Evolutionary conservation across 2,797 vertebrate species (phyloP).

Genomic region (Neostethus bicornis): DNA sequence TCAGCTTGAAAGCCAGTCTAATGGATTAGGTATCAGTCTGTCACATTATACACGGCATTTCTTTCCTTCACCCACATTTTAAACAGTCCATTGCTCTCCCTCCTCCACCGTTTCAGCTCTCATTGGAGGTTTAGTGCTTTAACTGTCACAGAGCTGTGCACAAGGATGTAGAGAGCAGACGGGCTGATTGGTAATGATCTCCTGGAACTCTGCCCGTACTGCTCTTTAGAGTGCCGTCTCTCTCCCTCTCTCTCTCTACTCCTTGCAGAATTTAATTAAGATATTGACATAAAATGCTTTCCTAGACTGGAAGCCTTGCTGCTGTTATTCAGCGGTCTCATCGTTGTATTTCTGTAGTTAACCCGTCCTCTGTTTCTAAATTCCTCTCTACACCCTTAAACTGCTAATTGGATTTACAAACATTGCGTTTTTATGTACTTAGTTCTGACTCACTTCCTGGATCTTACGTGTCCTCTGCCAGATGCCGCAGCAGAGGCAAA

Average conservation of each 20-base stretch:
- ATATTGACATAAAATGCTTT: constrained; percentile 75
- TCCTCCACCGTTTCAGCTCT: constrained; percentile 25
- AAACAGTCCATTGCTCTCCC: constrained; percentile 51
- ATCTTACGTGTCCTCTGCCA: constrained; percentile 34
- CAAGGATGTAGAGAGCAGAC: constrained; percentile 63
- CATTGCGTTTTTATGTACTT: constrained; percentile 5
- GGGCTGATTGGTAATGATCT: constrained; percentile 71
- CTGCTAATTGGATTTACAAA: not conserved
- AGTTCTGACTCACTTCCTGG: not conserved
- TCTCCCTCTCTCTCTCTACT: constrained; percentile 44
- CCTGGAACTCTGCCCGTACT: constrained; percentile 68
- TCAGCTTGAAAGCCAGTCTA: constrained; percentile 30
- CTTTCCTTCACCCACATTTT: constrained; percentile 45
- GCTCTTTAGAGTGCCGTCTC: constrained; percentile 71
- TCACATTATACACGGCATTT: constrained; percentile 31
- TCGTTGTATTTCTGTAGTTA: constrained; percentile 22
- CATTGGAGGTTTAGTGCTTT: constrained; percentile 60
- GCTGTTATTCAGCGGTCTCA: constrained; percentile 57
- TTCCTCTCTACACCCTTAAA: constrained; percentile 9
- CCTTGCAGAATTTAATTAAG: constrained; percentile 77
- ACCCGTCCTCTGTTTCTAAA: constrained; percentile 27
- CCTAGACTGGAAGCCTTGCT: constrained; percentile 48
- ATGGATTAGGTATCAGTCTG: constrained; percentile 35
- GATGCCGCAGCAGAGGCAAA: constrained; percentile 55
- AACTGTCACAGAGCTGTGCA: constrained; percentile 64